These are phyloP conservation scores for Pristionchus arcanus DNA, from an alignment of 2,888 invertebrate species.

Conservation along the genomic window DNA sequence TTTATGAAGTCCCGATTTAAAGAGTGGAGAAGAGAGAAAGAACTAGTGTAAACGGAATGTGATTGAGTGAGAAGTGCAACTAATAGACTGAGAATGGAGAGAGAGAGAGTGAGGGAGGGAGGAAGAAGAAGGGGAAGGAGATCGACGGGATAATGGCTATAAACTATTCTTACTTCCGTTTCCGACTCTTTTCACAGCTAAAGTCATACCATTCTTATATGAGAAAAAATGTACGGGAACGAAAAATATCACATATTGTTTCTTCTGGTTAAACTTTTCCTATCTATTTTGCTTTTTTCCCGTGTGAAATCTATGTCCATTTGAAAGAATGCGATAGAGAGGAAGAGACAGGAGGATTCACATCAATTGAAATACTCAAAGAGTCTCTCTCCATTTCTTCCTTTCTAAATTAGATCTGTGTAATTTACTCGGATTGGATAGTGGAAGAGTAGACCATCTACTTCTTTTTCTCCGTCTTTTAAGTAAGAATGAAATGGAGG, in stretches of 20 bases:
- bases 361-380: background rate
- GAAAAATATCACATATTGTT: background rate
- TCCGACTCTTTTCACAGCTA: background rate
- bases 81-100: no score
- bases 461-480: background rate
- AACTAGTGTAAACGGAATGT: no score
- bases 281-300: background rate
- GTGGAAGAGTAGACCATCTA: background rate
- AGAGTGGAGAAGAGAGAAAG: no score
- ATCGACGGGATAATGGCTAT: background rate
- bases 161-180: background rate
- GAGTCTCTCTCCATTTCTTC: background rate
- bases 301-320: background rate
- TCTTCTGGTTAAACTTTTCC: background rate
- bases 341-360: background rate
- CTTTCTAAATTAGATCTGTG: constrained; percentile 29
- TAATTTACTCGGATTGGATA: constrained; percentile 14
- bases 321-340: background rate
- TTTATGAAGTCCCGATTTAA: no score
- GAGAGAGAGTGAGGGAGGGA: background rate
- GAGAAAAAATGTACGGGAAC: background rate
- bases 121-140: background rate
- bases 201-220: background rate
- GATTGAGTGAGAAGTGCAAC: no score
- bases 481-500: background rate